Evolutionary conservation across 2,113 vertebrate species (phyloP).

Genomic region (Pheucticus melanocephalus): DNA sequence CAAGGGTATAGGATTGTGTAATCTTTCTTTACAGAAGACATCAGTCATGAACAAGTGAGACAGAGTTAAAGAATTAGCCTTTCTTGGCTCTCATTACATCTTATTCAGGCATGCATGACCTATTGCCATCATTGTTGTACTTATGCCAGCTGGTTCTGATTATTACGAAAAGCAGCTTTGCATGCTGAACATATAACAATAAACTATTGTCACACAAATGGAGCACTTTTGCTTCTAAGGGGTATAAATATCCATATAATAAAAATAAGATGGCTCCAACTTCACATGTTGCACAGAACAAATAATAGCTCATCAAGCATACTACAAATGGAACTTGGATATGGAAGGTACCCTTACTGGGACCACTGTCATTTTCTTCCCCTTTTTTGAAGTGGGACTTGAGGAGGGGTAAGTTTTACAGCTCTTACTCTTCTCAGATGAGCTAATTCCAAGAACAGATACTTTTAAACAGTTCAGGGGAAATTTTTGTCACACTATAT

Average conservation of each 20-base stretch:
- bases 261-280: conserved; percentile 57
- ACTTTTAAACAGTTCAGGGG: neutral
- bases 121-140: conserved; percentile 61
- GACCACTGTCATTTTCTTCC: neutral
- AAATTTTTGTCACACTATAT: neutral
- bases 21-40: conserved; percentile 68
- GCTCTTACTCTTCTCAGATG: neutral
- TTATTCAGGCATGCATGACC: conserved; percentile 70
- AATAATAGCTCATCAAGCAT: conserved; percentile 1
- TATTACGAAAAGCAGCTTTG: conserved; percentile 74
- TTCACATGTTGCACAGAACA: conserved; percentile 38
- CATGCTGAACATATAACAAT: conserved; percentile 71
- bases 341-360: neutral
- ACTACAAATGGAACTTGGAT: neutral
- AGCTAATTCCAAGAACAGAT: neutral
- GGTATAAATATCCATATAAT: conserved; percentile 63
- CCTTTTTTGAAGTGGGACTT: neutral
- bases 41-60: conserved; percentile 69
- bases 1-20: conserved; percentile 50
- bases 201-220: conserved; percentile 66
- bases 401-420: neutral
- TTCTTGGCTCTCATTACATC: conserved; percentile 66
- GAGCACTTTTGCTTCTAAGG: conserved; percentile 63
- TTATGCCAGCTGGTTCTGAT: conserved; percentile 75
- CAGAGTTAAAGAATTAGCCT: conserved; percentile 64